These are phyloP conservation scores for Drosophila pruinosa DNA, from an alignment of 1,140 invertebrate species.

Conservation along the genomic window DNA sequence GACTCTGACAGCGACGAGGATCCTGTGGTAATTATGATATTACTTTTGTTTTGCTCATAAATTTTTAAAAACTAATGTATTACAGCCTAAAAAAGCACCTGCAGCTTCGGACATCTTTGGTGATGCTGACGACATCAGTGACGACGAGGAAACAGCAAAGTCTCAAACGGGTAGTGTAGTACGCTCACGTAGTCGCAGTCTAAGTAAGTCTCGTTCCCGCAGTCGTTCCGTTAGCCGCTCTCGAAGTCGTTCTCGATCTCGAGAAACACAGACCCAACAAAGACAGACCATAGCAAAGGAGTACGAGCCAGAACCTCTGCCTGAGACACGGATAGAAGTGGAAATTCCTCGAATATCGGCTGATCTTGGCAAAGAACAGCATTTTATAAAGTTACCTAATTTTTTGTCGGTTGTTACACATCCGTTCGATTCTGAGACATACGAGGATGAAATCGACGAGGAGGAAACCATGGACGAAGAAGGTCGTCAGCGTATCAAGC, in stretches of 20 bases:
- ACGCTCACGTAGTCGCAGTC: slow-evolving; percentile 54
- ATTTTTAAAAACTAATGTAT: neutral
- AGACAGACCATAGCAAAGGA: slow-evolving; percentile 82
- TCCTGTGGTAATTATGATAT: slow-evolving; percentile 23
- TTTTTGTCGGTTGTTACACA: slow-evolving; percentile 96
- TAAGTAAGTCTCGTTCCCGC: slow-evolving; percentile 50
- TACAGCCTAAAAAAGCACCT: slow-evolving; percentile 55
- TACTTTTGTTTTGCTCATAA: neutral
- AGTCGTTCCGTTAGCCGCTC: slow-evolving; percentile 65
- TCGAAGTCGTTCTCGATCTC: slow-evolving; percentile 49
- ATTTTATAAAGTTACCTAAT: slow-evolving; percentile 97
- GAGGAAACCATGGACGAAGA: slow-evolving; percentile 99
- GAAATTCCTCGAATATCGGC: slow-evolving; percentile 97
- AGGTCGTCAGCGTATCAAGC: slow-evolving; percentile 94
- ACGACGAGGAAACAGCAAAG: slow-evolving; percentile 85
- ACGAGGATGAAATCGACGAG: slow-evolving; percentile 99
- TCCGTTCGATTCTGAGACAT: slow-evolving; percentile 96
- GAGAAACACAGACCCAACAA: slow-evolving; percentile 53
- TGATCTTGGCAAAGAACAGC: slow-evolving; percentile 94
- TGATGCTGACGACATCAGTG: slow-evolving; percentile 96
- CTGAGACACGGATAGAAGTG: slow-evolving; percentile 97
- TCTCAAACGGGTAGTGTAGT: slow-evolving; percentile 30
- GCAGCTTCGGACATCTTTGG: slow-evolving; percentile 93
- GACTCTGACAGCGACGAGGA: slow-evolving; percentile 84
- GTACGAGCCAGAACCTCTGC: slow-evolving; percentile 90